These are phyloP conservation scores for Morus bassanus DNA, from an alignment of 2,797 vertebrate genomes.

Conservation along the genomic window DNA sequence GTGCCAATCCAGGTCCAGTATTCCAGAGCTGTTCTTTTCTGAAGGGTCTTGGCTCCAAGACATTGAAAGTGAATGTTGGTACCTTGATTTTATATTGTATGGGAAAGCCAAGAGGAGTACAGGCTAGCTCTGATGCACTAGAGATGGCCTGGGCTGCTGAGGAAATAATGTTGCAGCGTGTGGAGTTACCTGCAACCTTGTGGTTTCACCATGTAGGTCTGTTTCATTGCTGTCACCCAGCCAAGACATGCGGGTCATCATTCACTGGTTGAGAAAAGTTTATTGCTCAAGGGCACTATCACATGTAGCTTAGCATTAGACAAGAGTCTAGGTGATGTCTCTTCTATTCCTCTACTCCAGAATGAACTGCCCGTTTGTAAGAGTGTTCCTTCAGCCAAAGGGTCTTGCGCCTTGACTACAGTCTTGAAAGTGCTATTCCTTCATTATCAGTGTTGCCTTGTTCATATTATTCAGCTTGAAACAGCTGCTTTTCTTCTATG, in stretches of 20 bases:
- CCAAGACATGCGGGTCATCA: background rate
- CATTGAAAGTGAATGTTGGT: background rate
- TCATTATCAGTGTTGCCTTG: background rate
- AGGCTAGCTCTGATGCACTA: background rate
- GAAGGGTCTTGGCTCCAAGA: background rate
- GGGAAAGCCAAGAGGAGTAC: background rate
- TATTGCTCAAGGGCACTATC: background rate
- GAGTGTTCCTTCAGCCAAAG: background rate
- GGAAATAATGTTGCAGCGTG: rapidly evolving
- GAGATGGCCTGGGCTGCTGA: background rate
- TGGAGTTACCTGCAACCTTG: background rate
- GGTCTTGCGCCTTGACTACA: background rate
- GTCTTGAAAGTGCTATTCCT: background rate
- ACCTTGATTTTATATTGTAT: background rate
- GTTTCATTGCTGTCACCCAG: background rate
- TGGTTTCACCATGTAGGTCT: background rate
- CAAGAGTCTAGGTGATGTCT: background rate
- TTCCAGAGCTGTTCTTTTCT: background rate
- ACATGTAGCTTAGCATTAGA: background rate
- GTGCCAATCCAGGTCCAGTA: background rate
- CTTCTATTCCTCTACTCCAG: background rate
- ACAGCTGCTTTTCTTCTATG: background rate
- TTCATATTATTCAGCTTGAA: background rate
- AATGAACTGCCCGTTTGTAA: rapidly evolving
- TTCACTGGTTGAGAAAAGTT: background rate